Evolutionary conservation across 2,797 vertebrate genomes (phyloP).

Genomic region (Cephalopachus bancanus): DNA sequence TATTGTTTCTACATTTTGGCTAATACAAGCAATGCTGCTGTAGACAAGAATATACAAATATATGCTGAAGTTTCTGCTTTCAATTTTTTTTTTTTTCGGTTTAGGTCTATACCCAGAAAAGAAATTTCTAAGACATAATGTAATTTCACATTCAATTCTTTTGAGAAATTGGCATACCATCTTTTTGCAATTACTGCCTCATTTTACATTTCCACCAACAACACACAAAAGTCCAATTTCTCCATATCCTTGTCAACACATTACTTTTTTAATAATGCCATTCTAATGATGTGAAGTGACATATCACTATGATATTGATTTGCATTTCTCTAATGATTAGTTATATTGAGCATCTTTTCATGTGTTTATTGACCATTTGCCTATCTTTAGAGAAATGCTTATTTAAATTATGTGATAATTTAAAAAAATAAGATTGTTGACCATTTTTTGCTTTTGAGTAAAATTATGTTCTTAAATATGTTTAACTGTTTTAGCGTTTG

Average conservation of each 20-base stretch:
- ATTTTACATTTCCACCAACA: not conserved
- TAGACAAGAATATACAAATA: not conserved
- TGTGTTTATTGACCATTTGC: not conserved
- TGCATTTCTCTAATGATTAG: not conserved
- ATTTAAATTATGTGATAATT: not conserved
- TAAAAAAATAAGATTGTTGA: not conserved
- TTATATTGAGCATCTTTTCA: not conserved
- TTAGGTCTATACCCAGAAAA: not conserved
- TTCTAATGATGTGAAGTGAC: not conserved
- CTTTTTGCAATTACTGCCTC: not conserved
- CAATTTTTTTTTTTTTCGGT: not conserved
- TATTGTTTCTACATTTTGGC: not conserved
- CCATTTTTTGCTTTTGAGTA: not conserved
- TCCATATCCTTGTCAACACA: not conserved
- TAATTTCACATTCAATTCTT: not conserved
- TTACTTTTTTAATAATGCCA: not conserved
- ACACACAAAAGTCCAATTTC: not conserved
- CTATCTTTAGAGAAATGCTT: not conserved
- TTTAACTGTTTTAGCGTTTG: not conserved
- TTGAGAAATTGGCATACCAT: not conserved
- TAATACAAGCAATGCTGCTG: not conserved
- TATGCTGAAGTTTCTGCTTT: not conserved
- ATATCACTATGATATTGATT: not conserved
- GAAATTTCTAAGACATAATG: not conserved
- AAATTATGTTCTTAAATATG: conserved; percentile 5